These are phyloP conservation scores for Ethmia dodecea DNA, from an alignment of 2,888 invertebrate genomes.

Conservation along the genomic window DNA sequence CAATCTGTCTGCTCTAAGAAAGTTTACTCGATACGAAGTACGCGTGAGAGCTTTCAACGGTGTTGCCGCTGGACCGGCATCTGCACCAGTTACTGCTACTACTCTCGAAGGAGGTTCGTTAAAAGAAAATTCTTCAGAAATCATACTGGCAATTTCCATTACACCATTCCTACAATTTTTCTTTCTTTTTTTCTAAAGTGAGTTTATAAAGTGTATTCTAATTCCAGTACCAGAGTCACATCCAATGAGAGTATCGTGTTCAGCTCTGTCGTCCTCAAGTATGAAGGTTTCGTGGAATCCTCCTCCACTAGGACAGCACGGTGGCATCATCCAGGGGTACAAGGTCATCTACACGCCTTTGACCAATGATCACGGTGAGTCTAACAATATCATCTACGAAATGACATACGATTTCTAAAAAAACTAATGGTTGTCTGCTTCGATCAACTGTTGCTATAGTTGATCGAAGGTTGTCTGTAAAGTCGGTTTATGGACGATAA, in stretches of 20 bases:
- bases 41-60: constrained; percentile 88
- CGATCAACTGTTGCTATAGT: too few relatives aligned
- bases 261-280: constrained; percentile 82
- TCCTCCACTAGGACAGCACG: constrained; percentile 79
- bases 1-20: constrained; percentile 81
- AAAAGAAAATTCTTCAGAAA: constrained; percentile 14
- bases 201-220: not conserved
- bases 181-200: not conserved
- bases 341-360: constrained; percentile 82
- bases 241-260: constrained; percentile 81
- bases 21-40: constrained; percentile 88
- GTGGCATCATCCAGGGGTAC: constrained; percentile 86
- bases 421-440: too few relatives aligned
- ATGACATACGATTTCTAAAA: too few relatives aligned
- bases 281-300: constrained; percentile 84
- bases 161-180: not conserved
- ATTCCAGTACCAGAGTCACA: constrained; percentile 81
- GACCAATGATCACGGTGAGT: constrained; percentile 59
- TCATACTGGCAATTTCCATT: not conserved
- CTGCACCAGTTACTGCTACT: constrained; percentile 81
- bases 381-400: too few relatives aligned
- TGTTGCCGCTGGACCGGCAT: constrained; percentile 87
- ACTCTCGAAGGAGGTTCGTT: constrained; percentile 87
- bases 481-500: too few relatives aligned
- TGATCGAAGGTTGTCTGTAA: too few relatives aligned